phyloP scores from a whole-genome alignment of 2,888 invertebrate genomes.

The Dynastes grantii region DNA sequence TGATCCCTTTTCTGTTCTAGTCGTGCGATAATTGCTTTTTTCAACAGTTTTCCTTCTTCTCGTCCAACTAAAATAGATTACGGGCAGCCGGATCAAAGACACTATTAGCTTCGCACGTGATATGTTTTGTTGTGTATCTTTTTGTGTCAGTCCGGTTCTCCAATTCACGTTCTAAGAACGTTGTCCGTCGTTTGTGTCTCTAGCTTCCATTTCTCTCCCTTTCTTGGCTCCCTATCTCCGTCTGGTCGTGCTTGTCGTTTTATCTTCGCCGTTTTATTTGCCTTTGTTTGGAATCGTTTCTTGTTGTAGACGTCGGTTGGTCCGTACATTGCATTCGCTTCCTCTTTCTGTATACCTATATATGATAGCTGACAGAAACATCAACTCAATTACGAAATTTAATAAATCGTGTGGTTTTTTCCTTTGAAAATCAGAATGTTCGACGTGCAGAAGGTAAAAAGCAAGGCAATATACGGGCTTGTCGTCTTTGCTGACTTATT shows the following conservation, averaged over 20 bases:
- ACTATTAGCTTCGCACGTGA: slow-evolving; percentile 50
- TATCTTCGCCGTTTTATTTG: slow-evolving; percentile 27
- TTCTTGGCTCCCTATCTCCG: neutral
- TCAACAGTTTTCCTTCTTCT: slow-evolving; percentile 37
- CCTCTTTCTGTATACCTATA: neutral
- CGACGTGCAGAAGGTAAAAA: slow-evolving; percentile 8
- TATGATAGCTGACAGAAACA: slow-evolving; percentile 37
- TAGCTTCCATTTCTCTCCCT: neutral
- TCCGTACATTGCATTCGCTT: slow-evolving; percentile 14
- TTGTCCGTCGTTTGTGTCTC: slow-evolving; percentile 31
- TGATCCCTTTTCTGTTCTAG: slow-evolving; percentile 31
- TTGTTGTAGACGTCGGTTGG: slow-evolving; percentile 18
- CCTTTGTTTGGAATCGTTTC: slow-evolving; percentile 22
- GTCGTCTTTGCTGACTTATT: slow-evolving; percentile 22
- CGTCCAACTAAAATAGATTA: slow-evolving; percentile 48
- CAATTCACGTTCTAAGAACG: slow-evolving; percentile 35
- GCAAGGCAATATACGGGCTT: neutral
- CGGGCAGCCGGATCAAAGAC: slow-evolving; percentile 51
- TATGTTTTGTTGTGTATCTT: slow-evolving; percentile 47
- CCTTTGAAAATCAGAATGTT: slow-evolving; percentile 30
- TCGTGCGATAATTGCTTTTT: slow-evolving; percentile 49
- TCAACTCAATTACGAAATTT: slow-evolving; percentile 45
- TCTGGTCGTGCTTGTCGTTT: neutral
- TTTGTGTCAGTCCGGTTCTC: slow-evolving; percentile 32
- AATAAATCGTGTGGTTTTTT: slow-evolving; percentile 33